These are phyloP conservation scores for Synanceia verrucosa DNA, from an alignment of 2,797 vertebrate species.

Conservation along the genomic window DNA sequence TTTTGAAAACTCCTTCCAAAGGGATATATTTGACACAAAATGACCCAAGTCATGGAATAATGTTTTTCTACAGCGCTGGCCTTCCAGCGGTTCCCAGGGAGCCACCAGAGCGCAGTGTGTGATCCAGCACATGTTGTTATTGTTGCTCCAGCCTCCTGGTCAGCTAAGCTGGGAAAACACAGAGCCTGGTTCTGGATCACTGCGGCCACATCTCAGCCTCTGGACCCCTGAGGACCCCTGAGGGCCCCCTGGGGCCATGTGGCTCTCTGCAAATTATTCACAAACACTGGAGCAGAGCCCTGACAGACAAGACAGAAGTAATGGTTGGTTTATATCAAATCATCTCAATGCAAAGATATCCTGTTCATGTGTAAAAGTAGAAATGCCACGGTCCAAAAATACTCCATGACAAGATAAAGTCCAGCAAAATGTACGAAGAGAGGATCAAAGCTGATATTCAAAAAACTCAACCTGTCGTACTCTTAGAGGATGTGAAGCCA, in stretches of 20 bases:
- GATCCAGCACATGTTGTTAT: conserved; percentile 75
- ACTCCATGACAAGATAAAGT: too few relatives aligned
- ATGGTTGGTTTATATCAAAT: not conserved
- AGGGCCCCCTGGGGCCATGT: conserved; percentile 58
- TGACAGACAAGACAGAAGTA: not conserved
- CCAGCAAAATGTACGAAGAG: too few relatives aligned
- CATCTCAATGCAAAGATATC: not conserved
- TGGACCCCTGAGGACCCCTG: conserved; percentile 21
- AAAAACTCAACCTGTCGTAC: too few relatives aligned
- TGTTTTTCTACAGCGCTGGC: conserved; percentile 37
- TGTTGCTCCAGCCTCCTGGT: conserved; percentile 60
- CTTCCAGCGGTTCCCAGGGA: conserved; percentile 66
- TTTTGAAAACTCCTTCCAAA: conserved; percentile 17
- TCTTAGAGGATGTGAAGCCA: too few relatives aligned
- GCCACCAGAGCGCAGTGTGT: conserved; percentile 56
- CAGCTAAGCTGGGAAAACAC: conserved; percentile 78
- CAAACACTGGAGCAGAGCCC: conserved; percentile 8
- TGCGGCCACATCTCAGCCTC: conserved; percentile 52
- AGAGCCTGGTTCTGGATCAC: conserved; percentile 44
- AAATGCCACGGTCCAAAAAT: too few relatives aligned
- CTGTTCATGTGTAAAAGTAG: not conserved
- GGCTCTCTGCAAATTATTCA: conserved; percentile 44
- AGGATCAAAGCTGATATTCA: too few relatives aligned
- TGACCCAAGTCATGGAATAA: conserved; percentile 41
- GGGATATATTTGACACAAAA: not conserved